Conservation (phyloP, 2,888 invertebrate genomes). For the Caenorhabditis afra region DNA sequence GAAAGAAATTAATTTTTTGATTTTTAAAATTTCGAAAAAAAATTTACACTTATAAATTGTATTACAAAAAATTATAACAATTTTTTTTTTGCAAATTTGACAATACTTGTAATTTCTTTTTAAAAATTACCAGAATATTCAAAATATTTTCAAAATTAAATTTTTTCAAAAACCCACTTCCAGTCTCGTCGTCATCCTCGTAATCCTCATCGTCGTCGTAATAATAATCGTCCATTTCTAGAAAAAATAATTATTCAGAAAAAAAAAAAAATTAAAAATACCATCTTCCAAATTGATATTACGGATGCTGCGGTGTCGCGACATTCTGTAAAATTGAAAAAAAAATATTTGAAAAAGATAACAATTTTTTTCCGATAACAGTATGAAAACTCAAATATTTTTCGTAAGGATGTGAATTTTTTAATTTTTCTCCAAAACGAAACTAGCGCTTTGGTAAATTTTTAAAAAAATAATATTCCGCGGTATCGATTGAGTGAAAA, state of each 20-base stretch:
- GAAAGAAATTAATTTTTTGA: background rate
- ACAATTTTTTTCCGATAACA: too few species aligned
- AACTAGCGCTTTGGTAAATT: too few species aligned
- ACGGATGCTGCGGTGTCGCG: constrained; percentile 72
- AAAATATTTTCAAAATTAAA: background rate
- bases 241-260: constrained; percentile 41
- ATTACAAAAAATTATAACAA: too few species aligned
- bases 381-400: too few species aligned
- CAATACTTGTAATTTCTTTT: too few species aligned
- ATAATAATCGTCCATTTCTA: constrained; percentile 72
- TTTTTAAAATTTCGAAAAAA: too few species aligned
- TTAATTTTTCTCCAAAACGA: too few species aligned
- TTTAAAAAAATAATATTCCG: too few species aligned
- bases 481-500: too few species aligned
- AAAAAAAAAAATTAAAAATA: constrained; percentile 27
- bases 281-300: constrained; percentile 76
- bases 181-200: constrained; percentile 72
- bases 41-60: too few species aligned
- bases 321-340: constrained; percentile 59
- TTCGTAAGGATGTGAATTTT: too few species aligned
- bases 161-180: constrained; percentile 46
- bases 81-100: background rate
- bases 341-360: background rate
- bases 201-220: constrained; percentile 71
- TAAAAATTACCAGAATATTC: constrained; percentile 7